Conservation (phyloP, 2,113 vertebrate genomes). For the Gorsachius goisagi region DNA sequence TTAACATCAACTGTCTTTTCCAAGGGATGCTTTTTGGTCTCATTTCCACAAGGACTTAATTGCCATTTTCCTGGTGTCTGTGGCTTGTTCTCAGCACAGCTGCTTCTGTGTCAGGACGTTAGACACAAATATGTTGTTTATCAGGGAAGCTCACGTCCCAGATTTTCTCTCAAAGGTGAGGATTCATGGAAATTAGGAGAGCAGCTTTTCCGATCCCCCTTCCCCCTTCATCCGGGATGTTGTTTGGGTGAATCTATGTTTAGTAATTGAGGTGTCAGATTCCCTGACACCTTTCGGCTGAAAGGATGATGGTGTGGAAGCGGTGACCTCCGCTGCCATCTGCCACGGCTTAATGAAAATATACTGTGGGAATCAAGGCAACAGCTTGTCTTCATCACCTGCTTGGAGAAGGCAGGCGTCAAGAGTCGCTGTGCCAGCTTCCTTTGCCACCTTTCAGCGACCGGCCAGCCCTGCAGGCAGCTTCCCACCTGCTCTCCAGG, state of each 20-base stretch:
- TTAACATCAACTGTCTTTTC: not conserved
- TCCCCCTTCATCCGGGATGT: not conserved
- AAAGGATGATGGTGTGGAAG: conserved; percentile 32
- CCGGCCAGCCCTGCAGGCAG: not conserved
- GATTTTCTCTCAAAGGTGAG: not conserved
- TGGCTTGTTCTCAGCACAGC: conserved; percentile 8
- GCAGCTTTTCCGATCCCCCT: not conserved
- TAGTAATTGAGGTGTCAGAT: conserved; percentile 30
- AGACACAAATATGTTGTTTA: not conserved
- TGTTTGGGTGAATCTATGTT: not conserved
- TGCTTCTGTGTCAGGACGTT: not conserved
- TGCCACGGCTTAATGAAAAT: conserved; percentile 55
- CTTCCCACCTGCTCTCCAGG: conserved; percentile 4
- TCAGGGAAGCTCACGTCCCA: not conserved
- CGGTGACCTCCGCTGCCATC: conserved; percentile 33
- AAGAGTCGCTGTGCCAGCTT: conserved; percentile 9
- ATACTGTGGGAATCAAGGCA: conserved; percentile 38
- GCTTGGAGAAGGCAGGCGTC: not conserved
- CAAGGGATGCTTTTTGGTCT: not conserved
- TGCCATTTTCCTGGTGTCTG: not conserved
- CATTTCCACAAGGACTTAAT: not conserved
- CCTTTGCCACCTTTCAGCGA: not conserved
- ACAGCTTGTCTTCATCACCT: conserved; percentile 51
- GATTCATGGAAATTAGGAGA: not conserved
- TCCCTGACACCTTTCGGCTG: not conserved